Evolutionary conservation across 2,113 vertebrate species (phyloP), one percentile per base, ranked within the genome.

Genomic region (Nibea coibor): DNA sequence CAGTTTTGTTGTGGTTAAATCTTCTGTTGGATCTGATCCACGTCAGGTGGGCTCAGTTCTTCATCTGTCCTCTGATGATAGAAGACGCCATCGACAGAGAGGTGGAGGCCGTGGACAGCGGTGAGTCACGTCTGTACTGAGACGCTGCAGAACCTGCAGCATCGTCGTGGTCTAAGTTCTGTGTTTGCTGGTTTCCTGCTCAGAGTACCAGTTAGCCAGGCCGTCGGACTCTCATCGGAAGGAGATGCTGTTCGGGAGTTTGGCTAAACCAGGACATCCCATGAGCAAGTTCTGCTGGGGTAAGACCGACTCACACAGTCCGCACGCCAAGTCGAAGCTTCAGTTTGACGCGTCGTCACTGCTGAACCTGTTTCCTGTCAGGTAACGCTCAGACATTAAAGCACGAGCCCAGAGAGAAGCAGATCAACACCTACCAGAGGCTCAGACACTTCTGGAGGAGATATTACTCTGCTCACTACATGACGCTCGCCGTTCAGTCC

Each of bases 211-310:
- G 88, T 87, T 99, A 59, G 97, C 97, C 6, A 94, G 95, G 75
- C 97, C 98, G 4, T 98, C 96, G 16, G 98, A 99, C 94, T 96
- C 96, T 8, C 97, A 98, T 79, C 96, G 98, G 48, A 98, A 97
- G 78, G 97, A 97, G 91, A 97, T 97, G 97, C 93, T 99, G 1
- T 98, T 99, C 91, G 98, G 97, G 80, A 98, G 97, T 81, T 92
- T 99, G 90, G 97, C 98, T 75, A 97, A 94, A 86, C 91, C 95
- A 42, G 96, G 96, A 69, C 97, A 99, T 93, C 97, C 98, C 2
- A 98, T 99, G 98, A 94, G 96, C 71, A 99, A 99, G 78, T 99
- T 99, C 93, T 97, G 96, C 93, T 99, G 98, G 97, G 98, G 98
- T 99, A 92, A 92, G 92, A 65, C 19, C 72, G 11, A 14, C 66